Evolutionary conservation across 2,797 vertebrate species (phyloP).

Genomic region (Fratercula arctica): DNA sequence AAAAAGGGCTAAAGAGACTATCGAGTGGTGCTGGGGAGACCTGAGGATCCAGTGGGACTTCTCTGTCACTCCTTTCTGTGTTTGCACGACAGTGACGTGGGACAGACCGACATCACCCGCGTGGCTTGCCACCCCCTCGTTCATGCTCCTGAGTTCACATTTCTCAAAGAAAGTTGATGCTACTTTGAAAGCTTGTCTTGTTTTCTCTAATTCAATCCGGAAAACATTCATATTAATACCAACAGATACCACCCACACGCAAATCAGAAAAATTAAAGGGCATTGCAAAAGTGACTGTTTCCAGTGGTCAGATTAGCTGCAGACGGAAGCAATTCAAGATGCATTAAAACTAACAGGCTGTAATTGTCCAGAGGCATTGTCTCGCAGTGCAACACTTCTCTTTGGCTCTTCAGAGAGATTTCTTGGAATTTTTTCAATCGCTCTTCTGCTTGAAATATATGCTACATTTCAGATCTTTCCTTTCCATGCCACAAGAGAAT

Average conservation of each 20-base stretch:
- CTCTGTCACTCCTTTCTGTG: fast-evolving
- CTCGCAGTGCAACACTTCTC: not conserved
- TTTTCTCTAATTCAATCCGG: constrained; percentile 48
- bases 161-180: not conserved
- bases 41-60: not conserved
- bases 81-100: not conserved
- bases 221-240: constrained; percentile 29
- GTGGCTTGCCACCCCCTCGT: not conserved
- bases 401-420: constrained; percentile 15
- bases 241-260: constrained; percentile 29
- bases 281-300: constrained; percentile 42
- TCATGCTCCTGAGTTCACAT: not conserved
- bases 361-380: constrained; percentile 34
- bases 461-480: constrained; percentile 17
- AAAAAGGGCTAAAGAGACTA: not conserved
- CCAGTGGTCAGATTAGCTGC: constrained; percentile 42
- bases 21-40: not conserved
- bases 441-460: constrained; percentile 32
- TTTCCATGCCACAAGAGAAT: not conserved
- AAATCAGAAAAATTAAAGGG: constrained; percentile 53
- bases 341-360: constrained; percentile 40
- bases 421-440: constrained; percentile 9
- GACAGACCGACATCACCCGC: not conserved
- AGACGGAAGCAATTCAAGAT: constrained; percentile 62
- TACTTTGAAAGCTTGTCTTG: constrained; percentile 27